Percentiles rank a stretch among this genome's conserved stretches.
These are phyloP conservation scores for Acromyrmex heyeri DNA, from an alignment of 1,140 invertebrate genomes.

Conservation along the genomic window DNA sequence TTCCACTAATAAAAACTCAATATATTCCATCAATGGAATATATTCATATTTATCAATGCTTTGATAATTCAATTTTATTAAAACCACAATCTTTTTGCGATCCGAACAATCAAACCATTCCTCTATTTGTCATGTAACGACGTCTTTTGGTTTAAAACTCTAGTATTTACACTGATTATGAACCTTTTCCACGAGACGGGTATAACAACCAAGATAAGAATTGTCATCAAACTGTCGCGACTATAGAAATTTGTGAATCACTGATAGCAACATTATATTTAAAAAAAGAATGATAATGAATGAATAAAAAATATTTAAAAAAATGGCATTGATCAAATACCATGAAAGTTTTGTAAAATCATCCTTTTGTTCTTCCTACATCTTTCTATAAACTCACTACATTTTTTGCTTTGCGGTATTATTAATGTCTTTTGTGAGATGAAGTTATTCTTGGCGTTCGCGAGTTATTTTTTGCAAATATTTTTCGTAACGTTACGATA, in stretches of 20 bases:
- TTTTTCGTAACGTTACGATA: slow-evolving; percentile 4
- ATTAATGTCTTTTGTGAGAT: not conserved
- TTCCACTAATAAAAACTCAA: slow-evolving; percentile 7
- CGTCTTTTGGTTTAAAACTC: slow-evolving; percentile 27
- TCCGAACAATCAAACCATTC: not conserved
- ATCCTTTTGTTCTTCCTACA: not conserved
- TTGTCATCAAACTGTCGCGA: not conserved
- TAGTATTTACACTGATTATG: slow-evolving; percentile 24
- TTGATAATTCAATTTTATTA: not conserved
- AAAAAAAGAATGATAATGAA: not conserved
- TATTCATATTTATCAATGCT: slow-evolving; percentile 6
- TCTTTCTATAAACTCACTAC: not conserved
- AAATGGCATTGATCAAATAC: not conserved
- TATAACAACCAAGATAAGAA: slow-evolving; percentile 41
- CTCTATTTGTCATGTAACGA: not conserved
- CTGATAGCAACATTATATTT: not conserved
- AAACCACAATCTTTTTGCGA: not conserved
- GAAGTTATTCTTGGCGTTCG: not conserved
- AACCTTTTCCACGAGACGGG: slow-evolving; percentile 20
- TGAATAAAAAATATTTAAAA: not conserved
- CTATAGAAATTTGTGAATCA: not conserved
- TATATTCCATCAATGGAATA: not conserved
- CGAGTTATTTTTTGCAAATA: slow-evolving; percentile 26
- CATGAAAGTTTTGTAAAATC: slow-evolving; percentile 1
- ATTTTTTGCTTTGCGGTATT: not conserved